A percentile compares a stretch with the other conserved stretches of the same genome.
Conservation (phyloP, 2,888 invertebrate species). For the Clivina fossor region DNA sequence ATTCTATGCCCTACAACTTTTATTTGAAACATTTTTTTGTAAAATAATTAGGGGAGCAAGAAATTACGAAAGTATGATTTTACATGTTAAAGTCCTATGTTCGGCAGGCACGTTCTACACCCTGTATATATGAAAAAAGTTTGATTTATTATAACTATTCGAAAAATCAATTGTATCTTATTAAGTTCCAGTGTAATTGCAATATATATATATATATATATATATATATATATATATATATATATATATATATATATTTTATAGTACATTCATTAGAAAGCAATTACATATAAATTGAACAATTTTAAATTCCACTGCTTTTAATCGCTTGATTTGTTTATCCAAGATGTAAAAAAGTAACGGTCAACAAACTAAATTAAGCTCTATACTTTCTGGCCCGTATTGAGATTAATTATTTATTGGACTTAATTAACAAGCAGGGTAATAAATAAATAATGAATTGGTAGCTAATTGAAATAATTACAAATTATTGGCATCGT, state of each 20-base stretch:
- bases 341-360: not conserved
- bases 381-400: not conserved
- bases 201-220: not conserved
- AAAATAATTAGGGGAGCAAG: too few species aligned
- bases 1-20: too few species aligned
- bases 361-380: not conserved
- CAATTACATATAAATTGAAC: constrained; percentile 2
- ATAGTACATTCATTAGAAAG: not conserved
- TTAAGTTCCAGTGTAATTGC: not conserved
- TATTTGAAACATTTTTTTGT: too few species aligned
- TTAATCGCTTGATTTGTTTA: constrained; percentile 3
- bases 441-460: too few species aligned
- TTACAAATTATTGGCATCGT: too few species aligned
- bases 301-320: constrained; percentile 1
- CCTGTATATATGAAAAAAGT: not conserved
- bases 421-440: too few species aligned
- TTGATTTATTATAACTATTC: too few species aligned
- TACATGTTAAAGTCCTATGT: too few species aligned
- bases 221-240: not conserved
- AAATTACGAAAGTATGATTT: too few species aligned
- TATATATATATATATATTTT: not conserved
- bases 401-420: too few species aligned
- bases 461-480: too few species aligned
- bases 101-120: too few species aligned
- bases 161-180: not conserved